Base-by-base conservation (phyloP, 2,888 invertebrate species). In the Dasypolia templi region DNA sequence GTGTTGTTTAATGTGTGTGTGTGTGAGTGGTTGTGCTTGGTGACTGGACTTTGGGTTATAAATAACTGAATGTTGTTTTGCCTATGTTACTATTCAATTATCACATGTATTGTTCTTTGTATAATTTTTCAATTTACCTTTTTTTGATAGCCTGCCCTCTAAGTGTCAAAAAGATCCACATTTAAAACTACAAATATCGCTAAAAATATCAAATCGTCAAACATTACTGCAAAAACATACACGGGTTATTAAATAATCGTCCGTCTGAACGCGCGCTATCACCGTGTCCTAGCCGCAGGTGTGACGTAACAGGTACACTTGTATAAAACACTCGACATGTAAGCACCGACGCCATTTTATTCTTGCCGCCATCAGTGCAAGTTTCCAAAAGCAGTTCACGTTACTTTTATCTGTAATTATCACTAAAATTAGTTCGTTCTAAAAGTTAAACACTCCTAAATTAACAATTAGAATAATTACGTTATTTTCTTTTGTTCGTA, bases 291-390 rank as follows among this genome's bases (percentile, higher is more conserved):
- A 92, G 89, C 91, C 88, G 91, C 92, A 93, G 91, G 92, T 93
- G 93, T 95, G 96, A 96, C 96, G 96, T 93, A 95, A 95, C 94
- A 94, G 93, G 93, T 92, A 89, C 87, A 90, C 90, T 90, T 91
- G 89, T 96, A 96, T 96, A 96, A 92, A 95, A 94, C 93, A 92
- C 92, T 90, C 91, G 86, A 89, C 91, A 85, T 86, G 86, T 87
- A 89, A 87, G 84, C 86, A 77, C 75, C 82, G 92, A 75, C 93
- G 95, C 95, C 96, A 96, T 96, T 96, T 96, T 94, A 83, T 75
- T 79, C 75, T 84, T 75, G 83, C 79, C 82, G 83, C 87, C 88
- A 85, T 74, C 70, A 76, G 86, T 82, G 87, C 72, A 59, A 73
- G 80, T 81, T 83, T 83, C 79, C 79, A 42, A 85, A 88, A 87